These are phyloP conservation scores for Ditylenchus dipsaci DNA, from an alignment of 1,140 invertebrate species.

Conservation along the genomic window DNA sequence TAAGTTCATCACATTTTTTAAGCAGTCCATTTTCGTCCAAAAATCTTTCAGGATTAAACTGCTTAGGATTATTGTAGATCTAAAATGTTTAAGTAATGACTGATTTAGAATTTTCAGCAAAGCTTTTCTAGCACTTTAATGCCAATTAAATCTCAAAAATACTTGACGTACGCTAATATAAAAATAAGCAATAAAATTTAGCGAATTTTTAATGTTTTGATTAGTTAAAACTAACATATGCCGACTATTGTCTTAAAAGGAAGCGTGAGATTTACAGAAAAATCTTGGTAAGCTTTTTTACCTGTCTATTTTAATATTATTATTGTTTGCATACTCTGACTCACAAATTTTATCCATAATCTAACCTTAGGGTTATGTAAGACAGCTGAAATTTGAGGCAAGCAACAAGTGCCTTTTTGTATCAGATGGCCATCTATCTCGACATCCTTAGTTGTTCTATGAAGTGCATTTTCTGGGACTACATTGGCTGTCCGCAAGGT, in stretches of 20 bases:
- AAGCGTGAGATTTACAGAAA: too few relatives aligned
- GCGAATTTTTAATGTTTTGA: background rate
- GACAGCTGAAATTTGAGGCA: conserved; percentile 30
- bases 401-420: conserved; percentile 23
- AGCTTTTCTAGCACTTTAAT: background rate
- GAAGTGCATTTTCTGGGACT: conserved; percentile 26
- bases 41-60: conserved; percentile 28
- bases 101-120: background rate
- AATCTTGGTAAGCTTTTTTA: too few relatives aligned
- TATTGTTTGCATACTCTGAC: too few relatives aligned
- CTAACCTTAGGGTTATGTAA: conserved; percentile 30
- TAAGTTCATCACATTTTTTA: conserved; percentile 19
- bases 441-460: conserved; percentile 20
- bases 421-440: conserved; percentile 13
- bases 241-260: background rate
- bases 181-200: background rate
- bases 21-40: conserved; percentile 29
- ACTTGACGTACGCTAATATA: background rate
- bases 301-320: too few relatives aligned
- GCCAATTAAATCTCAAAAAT: background rate
- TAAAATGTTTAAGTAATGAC: conserved; percentile 8
- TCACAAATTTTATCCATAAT: too few relatives aligned
- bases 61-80: conserved; percentile 21
- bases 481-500: conserved; percentile 21
- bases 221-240: background rate